phyloP scores from a whole-genome alignment of 2,888 invertebrate species.

The Ophioninae sp. region DNA sequence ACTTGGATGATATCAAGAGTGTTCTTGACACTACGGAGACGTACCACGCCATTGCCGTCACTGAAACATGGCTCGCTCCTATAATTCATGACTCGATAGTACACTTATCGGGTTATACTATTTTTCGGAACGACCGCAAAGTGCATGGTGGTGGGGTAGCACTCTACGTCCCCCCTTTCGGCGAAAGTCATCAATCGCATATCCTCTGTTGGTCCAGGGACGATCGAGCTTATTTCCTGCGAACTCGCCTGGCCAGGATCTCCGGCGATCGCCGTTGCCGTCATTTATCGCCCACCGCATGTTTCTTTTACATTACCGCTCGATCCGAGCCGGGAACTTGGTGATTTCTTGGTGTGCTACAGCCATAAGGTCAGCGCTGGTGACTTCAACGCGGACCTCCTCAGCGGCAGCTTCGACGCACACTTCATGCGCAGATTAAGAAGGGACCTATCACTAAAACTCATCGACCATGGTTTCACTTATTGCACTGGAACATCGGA shows the following conservation, averaged over 20 bases:
- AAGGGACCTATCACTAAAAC: background rate
- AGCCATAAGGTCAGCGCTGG: no score
- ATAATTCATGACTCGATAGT: background rate
- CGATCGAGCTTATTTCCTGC: background rate
- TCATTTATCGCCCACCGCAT: background rate
- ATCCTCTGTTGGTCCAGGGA: background rate
- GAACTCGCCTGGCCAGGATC: background rate
- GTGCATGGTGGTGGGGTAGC: constrained; percentile 2
- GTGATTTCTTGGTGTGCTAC: background rate
- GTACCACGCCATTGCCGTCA: background rate
- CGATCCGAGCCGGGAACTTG: no score
- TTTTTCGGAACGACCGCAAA: no score
- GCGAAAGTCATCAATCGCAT: background rate
- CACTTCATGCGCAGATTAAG: background rate
- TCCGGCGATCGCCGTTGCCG: background rate
- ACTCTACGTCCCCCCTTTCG: background rate
- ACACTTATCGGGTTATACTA: background rate
- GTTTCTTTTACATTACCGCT: background rate
- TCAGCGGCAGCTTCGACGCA: background rate
- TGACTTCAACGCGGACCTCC: no score
- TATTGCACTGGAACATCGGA: background rate
- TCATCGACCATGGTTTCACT: background rate
- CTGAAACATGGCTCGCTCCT: background rate
- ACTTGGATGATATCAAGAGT: background rate
- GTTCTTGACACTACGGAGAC: background rate